phyloP scores from a whole-genome alignment of 1,140 invertebrate genomes.

The Magallana gigas region DNA sequence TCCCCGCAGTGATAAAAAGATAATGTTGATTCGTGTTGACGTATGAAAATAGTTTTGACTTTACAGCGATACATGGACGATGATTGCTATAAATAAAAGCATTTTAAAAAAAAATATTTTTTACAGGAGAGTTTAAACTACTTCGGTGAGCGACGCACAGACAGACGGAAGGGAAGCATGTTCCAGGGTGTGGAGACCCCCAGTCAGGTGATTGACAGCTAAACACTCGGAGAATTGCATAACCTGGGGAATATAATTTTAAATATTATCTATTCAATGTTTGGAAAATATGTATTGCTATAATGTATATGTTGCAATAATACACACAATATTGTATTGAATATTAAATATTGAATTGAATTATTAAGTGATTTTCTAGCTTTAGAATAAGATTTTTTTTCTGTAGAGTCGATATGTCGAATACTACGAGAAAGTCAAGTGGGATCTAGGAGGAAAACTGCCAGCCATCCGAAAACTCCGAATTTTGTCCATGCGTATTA shows the following conservation, averaged over 20 bases:
- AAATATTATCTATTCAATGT: no score
- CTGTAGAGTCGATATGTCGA: constrained; percentile 82
- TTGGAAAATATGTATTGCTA: no score
- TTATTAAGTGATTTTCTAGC: background rate
- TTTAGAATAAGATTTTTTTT: constrained; percentile 10
- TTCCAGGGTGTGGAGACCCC: constrained; percentile 83
- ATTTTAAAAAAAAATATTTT: background rate
- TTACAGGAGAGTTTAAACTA: constrained; percentile 80
- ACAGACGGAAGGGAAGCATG: constrained; percentile 79
- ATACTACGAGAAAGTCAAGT: constrained; percentile 81
- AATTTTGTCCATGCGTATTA: constrained; percentile 76
- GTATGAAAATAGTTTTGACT: no score
- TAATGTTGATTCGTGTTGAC: no score
- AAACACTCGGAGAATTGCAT: no score
- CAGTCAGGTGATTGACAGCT: constrained; percentile 73
- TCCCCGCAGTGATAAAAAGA: no score
- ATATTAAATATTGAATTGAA: no score
- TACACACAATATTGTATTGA: no score
- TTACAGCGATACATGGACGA: no score
- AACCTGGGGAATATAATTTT: no score
- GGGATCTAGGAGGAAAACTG: constrained; percentile 75
- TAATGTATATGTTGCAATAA: no score
- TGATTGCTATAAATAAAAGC: no score
- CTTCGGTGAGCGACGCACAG: constrained; percentile 81
- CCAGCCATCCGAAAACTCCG: constrained; percentile 76